Evolutionary conservation across 2,113 vertebrate species (phyloP), one percentile per base, ranked within the genome.

Genomic region (Gnathonemus echidnorhynchus): DNA sequence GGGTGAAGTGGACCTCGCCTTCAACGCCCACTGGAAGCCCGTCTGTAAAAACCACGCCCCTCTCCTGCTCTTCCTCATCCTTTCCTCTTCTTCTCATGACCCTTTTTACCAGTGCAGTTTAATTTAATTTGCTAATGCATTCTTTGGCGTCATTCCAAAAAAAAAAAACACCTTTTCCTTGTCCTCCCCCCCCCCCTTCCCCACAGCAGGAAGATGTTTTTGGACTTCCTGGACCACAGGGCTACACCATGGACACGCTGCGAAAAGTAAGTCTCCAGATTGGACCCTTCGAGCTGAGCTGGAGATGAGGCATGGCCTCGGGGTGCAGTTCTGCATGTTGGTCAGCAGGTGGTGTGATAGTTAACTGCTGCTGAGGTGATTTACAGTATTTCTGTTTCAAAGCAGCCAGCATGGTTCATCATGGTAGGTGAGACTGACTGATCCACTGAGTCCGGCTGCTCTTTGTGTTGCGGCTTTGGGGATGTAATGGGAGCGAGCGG

Each of bases 131-230:
- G 17, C 3, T 31, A 39, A n/a, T 52, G 50, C 19, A 27, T 27
- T 52, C 86, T 87, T 53, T 87, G 50, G 49, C 7, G 0, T 50
- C 9, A 49, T 24, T 35, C 13, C 3, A n/a, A 48, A 52, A n/a
- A 35, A n/a, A 58, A 52, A 17, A 53, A 62, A 35, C 13, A 15
- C 46, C 27, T 50, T 13, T 52, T 87, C 46, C 21, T 48, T 52
- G 15, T 50, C 39, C 88, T 92, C 91, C 66, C 24, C 46, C 35
- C 80, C 8, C 91, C 92, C 5, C 50, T 90, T 89, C 17, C 21
- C 49, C 94, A 93, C 89, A 94, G 90, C 96, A 97, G 95, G 98
- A 99, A 91, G 98, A 98, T 48, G 95, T 95, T 87, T 98, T 98
- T 93, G 90, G 95, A 94, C 94, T 95, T 15, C 95, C 93, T 66